Base-by-base conservation (phyloP, 2,113 vertebrate genomes). In the Mellivora capensis region DNA sequence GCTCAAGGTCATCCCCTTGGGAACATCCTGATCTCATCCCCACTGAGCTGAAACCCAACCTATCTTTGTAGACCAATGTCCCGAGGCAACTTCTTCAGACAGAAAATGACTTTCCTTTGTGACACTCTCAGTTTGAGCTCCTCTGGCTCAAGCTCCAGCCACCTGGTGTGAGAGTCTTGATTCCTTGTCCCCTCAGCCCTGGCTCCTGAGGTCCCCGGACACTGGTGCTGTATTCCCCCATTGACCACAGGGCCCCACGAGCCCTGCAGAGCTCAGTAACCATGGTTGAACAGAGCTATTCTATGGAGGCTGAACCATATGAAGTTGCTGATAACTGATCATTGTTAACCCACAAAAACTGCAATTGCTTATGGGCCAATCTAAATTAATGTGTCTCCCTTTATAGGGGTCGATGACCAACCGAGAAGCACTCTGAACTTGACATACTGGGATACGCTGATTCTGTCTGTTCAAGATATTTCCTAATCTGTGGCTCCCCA, bases 161-260 rank as follows among this genome's bases (percentile, higher is more conserved):
- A n/a, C 20, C 3, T 7, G 8, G 2, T 14, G 2, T 52, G 49
- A 57, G n/a, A 79, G 7, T 7, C 14, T n/a, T 57, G n/a, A 31
- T 47, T 76, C 27, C n/a, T 12, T 42, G 29, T 44, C 18, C 67
- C 54, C 29, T n/a, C 62, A 52, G 10, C 15, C 2, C 5, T 18
- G 31, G 17, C 3, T 54, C 11, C 12, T 39, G 14, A 31, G 7
- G 62, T 52, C 47, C 54, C 44, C 3, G 2, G 42, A 34, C 6
- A 18, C 14, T 4, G 11, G 14, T 21, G 2, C 29, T 14, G 0
- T 31, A 15, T 25, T 6, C 39, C 13, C n/a, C 29, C 7, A 1
- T 18, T 72, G 62, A 79, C 21, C 61, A 25, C 15, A 10, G 52
- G 39, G 21, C 2, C 1, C 31, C 31, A 21, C 1, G 3, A 49